Conservation (phyloP, 2,113 vertebrate species). For the Syngnathus typhle region DNA sequence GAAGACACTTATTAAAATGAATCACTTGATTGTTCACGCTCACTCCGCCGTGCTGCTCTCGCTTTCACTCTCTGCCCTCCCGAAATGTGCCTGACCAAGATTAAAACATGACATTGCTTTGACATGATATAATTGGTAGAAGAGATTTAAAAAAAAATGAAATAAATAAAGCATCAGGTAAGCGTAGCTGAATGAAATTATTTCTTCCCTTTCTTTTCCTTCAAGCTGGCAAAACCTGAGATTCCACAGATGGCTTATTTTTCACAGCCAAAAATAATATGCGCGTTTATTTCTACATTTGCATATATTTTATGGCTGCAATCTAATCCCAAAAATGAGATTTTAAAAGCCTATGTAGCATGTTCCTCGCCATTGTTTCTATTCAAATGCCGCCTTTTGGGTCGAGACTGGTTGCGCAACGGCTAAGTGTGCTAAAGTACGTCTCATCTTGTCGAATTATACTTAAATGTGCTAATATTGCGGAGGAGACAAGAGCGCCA, state of each 20-base stretch:
- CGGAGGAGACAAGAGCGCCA: constrained; percentile 4
- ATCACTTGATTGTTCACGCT: constrained; percentile 68
- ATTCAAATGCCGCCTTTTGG: constrained; percentile 8
- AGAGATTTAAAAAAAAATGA: constrained; percentile 67
- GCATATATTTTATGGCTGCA: constrained; percentile 26
- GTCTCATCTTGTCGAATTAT: constrained; percentile 1
- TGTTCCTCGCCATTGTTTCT: constrained; percentile 2
- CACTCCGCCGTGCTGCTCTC: constrained; percentile 49
- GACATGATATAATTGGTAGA: constrained; percentile 71
- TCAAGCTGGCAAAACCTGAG: constrained; percentile 57
- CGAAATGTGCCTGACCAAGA: constrained; percentile 58
- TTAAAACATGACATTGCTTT: constrained; percentile 73
- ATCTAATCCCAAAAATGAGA: constrained; percentile 27
- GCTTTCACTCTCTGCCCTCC: constrained; percentile 48
- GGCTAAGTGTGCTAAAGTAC: not conserved
- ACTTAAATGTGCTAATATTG: constrained; percentile 1
- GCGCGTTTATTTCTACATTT: constrained; percentile 33
- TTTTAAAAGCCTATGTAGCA: constrained; percentile 14
- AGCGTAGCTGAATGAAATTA: constrained; percentile 68
- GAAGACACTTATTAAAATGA: constrained; percentile 79
- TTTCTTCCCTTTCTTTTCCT: constrained; percentile 60
- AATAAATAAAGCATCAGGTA: constrained; percentile 70
- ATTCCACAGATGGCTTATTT: constrained; percentile 41
- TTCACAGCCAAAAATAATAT: not conserved
- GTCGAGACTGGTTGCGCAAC: constrained; percentile 4